Evolutionary conservation across 2,888 invertebrate genomes (phyloP), one percentile per base, ranked within the genome.

Genomic region (Notodonta dromedarius): DNA sequence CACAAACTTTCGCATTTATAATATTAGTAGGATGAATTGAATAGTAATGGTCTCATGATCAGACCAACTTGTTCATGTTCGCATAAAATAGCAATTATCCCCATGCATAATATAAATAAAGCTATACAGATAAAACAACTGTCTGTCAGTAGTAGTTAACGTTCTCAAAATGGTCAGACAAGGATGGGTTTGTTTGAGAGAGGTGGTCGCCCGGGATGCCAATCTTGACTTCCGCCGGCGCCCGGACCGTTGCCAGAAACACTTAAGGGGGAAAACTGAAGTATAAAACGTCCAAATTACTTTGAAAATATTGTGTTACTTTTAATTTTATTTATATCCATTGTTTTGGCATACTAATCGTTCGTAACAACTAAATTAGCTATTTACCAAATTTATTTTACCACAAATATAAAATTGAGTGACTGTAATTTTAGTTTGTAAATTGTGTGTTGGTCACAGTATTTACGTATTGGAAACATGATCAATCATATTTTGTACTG

Each of bases 201-300:
- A 87, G 89, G 86, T 87, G 84, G 87, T 82, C 87, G 86, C 82
- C 83, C 86, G 80, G 84, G 77, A 82, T 78, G 82, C 80, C 84
- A 81, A 86, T 86, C 81, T 72, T 70, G 67, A 82, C 88, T 88
- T 92, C 92, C 93, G 91, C 88, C 92, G 92, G 91, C 91, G 90
- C 83, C 88, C 85, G 79, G 79, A 80, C 81, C 86, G 87, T 84
- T 86, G 85, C 87, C 85, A 89, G 84, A 84, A 85, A 85, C 88
- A 85, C 84, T 89, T 85, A 86, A 75, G 68, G 73, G 78, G 76
- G 78, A 77, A 84, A 76, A 73, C 68, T 67, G 66, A 24, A 65
- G 57, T 59, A 64, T 60, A 61, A 69, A 69, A 67, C 58, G 55
- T 51, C 57, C 50, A 44, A 62, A 64, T 63, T 61, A 56, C 24